Percentiles rank a stretch among this genome's conserved stretches.
phyloP scores from a whole-genome alignment of 2,797 vertebrate species.

The Halcyon badia region DNA sequence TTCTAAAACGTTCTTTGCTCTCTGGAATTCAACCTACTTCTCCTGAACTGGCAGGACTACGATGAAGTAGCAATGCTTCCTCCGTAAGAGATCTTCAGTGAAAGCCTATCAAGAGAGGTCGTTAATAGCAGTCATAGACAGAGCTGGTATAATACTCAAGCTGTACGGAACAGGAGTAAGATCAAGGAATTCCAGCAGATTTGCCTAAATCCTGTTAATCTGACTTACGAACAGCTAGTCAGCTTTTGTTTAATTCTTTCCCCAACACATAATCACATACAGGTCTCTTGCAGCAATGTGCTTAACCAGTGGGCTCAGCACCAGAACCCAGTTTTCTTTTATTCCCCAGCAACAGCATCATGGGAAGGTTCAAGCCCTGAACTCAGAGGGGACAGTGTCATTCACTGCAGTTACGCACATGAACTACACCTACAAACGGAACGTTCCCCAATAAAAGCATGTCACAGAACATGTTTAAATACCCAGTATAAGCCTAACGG shows the following conservation, averaged over 20 bases:
- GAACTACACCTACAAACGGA: neutral
- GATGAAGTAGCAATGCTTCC: neutral
- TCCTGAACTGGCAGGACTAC: neutral
- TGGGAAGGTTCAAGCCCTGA: neutral
- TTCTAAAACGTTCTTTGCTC: neutral
- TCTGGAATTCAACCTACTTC: neutral
- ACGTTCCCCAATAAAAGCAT: accelerated
- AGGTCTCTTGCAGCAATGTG: neutral
- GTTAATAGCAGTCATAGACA: neutral
- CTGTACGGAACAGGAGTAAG: slow-evolving; percentile 23
- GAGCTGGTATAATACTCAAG: neutral
- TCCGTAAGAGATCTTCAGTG: neutral
- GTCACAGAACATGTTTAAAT: neutral
- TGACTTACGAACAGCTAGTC: slow-evolving; percentile 64
- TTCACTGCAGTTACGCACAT: neutral
- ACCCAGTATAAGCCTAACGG: neutral
- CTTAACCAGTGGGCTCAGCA: neutral
- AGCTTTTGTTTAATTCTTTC: slow-evolving; percentile 60
- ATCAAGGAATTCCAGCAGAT: slow-evolving; percentile 72
- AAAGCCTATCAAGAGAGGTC: neutral
- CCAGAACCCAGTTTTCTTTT: neutral
- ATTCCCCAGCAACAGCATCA: neutral
- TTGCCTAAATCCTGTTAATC: slow-evolving; percentile 67
- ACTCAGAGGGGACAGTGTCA: neutral
- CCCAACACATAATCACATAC: neutral